These are phyloP conservation scores for Macrostomum cliftonense DNA, from an alignment of 2,888 invertebrate species.

Conservation along the genomic window DNA sequence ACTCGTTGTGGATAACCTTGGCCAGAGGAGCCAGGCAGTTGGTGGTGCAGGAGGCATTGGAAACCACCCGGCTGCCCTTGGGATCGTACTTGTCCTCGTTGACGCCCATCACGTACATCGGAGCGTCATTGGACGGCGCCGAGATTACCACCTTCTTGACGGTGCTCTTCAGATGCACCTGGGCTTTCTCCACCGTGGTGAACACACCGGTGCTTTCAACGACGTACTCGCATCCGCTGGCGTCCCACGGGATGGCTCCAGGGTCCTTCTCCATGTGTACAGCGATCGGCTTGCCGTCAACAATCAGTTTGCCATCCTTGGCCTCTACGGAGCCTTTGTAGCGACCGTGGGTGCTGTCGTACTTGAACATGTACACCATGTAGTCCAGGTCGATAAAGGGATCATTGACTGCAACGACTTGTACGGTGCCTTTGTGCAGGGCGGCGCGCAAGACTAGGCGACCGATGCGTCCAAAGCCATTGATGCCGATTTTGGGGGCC, in stretches of 20 bases:
- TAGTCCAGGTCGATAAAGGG: conserved; percentile 87
- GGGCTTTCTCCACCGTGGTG: conserved; percentile 77
- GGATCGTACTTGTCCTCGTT: conserved; percentile 73
- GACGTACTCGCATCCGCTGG: conserved; percentile 77
- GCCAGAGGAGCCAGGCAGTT: conserved; percentile 92
- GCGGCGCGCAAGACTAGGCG: conserved; percentile 72
- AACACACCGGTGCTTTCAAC: conserved; percentile 97
- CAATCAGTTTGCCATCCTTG: conserved; percentile 56
- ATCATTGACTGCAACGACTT: conserved; percentile 74
- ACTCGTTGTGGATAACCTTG: conserved; percentile 75
- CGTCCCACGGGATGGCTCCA: conserved; percentile 64
- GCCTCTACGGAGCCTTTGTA: conserved; percentile 69
- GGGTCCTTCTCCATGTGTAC: conserved; percentile 62
- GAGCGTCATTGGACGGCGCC: conserved; percentile 93
- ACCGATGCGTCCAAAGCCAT: conserved; percentile 68
- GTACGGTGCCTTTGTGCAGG: conserved; percentile 45
- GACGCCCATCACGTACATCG: conserved; percentile 93
- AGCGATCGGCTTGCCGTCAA: conserved; percentile 57
- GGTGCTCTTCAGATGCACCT: conserved; percentile 31
- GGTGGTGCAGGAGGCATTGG: conserved; percentile 91
- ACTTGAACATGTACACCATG: conserved; percentile 92
- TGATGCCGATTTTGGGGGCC: conserved; percentile 12
- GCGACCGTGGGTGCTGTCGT: conserved; percentile 90
- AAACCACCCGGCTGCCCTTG: conserved; percentile 42
- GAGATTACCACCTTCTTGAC: conserved; percentile 70